Conservation (phyloP, 2,113 vertebrate genomes). For the Drymodes brunneopygia region DNA sequence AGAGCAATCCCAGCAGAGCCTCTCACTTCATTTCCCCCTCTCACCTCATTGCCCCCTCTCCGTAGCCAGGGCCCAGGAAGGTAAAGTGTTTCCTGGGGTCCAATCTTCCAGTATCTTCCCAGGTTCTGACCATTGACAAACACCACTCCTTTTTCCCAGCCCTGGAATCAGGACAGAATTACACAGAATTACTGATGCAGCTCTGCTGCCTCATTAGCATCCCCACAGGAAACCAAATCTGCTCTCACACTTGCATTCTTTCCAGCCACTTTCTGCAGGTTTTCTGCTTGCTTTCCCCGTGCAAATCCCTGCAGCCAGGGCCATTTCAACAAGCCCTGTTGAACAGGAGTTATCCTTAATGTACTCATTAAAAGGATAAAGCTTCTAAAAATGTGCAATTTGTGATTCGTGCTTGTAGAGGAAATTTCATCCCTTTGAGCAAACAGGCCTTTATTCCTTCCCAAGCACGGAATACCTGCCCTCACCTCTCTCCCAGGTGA, state of each 20-base stretch:
- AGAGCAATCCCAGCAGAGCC: background rate
- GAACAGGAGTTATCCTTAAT: background rate
- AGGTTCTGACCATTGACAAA: constrained; percentile 89
- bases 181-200: background rate
- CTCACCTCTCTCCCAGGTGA: background rate
- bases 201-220: background rate
- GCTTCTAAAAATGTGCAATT: background rate
- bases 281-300: background rate
- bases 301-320: background rate
- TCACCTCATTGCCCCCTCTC: constrained; percentile 87
- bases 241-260: background rate
- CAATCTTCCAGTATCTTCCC: constrained; percentile 93
- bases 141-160: constrained; percentile 93
- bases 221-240: background rate
- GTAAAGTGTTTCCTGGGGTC: constrained; percentile 91
- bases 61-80: constrained; percentile 85
- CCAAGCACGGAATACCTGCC: background rate
- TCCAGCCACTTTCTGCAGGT: background rate
- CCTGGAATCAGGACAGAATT: constrained; percentile 61
- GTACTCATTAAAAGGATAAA: background rate
- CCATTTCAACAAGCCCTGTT: background rate
- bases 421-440: background rate
- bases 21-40: background rate
- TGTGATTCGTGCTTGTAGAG: background rate
- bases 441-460: background rate